Evolutionary conservation across 2,113 vertebrate species (phyloP).

Genomic region (Xyrauchen texanus): DNA sequence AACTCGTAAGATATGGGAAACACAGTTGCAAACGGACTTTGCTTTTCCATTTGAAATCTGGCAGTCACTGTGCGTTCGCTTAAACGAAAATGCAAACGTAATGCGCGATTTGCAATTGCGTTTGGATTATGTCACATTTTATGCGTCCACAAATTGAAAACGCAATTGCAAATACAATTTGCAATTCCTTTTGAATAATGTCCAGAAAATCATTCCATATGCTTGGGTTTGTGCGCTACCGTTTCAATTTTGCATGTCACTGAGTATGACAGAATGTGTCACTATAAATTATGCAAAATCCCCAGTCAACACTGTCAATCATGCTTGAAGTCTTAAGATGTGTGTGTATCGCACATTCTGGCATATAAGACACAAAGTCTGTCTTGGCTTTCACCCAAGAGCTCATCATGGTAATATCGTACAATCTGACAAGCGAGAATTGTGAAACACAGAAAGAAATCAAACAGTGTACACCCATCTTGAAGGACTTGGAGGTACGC

Average conservation of each 20-base stretch:
- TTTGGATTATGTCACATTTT: too few species aligned
- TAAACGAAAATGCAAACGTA: too few species aligned
- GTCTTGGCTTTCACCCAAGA: not conserved
- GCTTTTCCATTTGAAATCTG: too few species aligned
- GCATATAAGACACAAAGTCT: not conserved
- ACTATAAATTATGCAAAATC: not conserved
- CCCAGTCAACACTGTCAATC: not conserved
- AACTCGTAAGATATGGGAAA: too few species aligned
- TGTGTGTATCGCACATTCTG: not conserved
- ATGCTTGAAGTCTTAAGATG: not conserved
- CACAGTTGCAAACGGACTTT: too few species aligned
- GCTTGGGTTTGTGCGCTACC: not conserved
- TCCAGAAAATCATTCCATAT: too few species aligned
- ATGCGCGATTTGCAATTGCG: too few species aligned
- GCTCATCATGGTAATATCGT: not conserved
- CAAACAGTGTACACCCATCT: not conserved
- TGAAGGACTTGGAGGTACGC: not conserved
- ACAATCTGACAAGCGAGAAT: not conserved
- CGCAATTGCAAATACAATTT: too few species aligned
- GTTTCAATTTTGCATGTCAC: slow-evolving; percentile 1
- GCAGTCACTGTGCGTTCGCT: too few species aligned
- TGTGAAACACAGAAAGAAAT: not conserved
- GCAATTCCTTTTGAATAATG: too few species aligned
- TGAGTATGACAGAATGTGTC: not conserved
- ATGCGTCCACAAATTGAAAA: too few species aligned